These are phyloP conservation scores for Sinopyrophorus schimmeli DNA, from an alignment of 2,888 invertebrate genomes.

Conservation along the genomic window DNA sequence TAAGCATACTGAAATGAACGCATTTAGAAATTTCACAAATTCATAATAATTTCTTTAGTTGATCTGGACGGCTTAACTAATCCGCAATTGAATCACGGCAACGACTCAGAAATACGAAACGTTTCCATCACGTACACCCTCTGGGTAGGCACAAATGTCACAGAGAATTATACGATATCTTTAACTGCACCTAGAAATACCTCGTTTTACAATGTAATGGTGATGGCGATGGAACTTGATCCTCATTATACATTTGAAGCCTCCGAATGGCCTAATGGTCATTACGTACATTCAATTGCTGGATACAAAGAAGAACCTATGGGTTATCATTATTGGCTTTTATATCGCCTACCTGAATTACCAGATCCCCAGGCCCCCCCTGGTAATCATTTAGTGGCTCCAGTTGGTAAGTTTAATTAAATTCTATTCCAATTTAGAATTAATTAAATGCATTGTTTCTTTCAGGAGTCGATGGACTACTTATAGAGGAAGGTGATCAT, in stretches of 20 bases:
- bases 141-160: constrained; percentile 86
- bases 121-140: constrained; percentile 82
- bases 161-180: constrained; percentile 77
- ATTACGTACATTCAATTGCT: constrained; percentile 85
- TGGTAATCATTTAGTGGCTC: constrained; percentile 84
- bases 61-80: constrained; percentile 52
- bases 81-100: constrained; percentile 52
- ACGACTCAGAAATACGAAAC: constrained; percentile 67
- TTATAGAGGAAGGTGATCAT: constrained; percentile 86
- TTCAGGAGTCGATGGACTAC: constrained; percentile 83
- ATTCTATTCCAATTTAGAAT: neutral
- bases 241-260: constrained; percentile 65
- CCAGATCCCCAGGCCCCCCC: constrained; percentile 82
- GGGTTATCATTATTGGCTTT: constrained; percentile 88
- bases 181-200: constrained; percentile 74
- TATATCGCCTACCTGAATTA: constrained; percentile 78
- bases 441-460: constrained; percentile 37
- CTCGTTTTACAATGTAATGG: constrained; percentile 68
- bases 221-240: constrained; percentile 80
- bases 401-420: constrained; percentile 74
- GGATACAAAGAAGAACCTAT: constrained; percentile 79
- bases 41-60: constrained; percentile 42
- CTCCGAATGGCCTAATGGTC: constrained; percentile 90
- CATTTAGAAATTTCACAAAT: no score
- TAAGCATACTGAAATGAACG: no score